Conservation (phyloP, 2,113 vertebrate species). For the Aegypius monachus region DNA sequence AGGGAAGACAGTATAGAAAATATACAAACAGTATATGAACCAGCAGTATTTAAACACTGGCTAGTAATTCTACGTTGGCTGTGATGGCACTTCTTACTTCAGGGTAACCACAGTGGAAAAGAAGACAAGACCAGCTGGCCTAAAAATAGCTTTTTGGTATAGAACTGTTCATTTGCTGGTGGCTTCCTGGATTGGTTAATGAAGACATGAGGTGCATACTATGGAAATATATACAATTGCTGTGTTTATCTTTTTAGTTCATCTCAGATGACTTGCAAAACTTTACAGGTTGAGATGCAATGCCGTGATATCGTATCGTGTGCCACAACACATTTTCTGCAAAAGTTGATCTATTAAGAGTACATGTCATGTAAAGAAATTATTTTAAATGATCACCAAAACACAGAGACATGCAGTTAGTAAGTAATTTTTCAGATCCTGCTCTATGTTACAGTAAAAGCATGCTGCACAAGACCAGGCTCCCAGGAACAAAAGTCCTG, state of each 20-base stretch:
- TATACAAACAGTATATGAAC: not conserved
- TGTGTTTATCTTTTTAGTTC: not conserved
- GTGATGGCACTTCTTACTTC: not conserved
- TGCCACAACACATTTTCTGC: not conserved
- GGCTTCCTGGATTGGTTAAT: not conserved
- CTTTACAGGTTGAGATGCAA: not conserved
- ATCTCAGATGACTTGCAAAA: not conserved
- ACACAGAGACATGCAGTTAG: not conserved
- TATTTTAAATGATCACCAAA: not conserved
- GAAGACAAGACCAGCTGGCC: not conserved
- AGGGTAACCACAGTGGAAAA: not conserved
- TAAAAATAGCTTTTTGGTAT: not conserved
- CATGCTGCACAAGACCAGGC: not conserved
- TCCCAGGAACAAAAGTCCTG: not conserved
- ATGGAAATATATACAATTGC: not conserved
- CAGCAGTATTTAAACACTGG: not conserved
- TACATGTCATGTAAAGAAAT: not conserved
- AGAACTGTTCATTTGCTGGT: not conserved
- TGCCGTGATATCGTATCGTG: fast-evolving
- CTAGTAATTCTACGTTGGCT: not conserved
- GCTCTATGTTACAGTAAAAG: not conserved
- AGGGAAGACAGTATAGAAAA: not conserved
- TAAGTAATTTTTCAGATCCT: not conserved
- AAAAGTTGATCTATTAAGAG: not conserved
- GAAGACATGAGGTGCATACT: not conserved